These are phyloP conservation scores for Callithrix jacchus DNA, from an alignment of 2,113 vertebrate species.

Conservation along the genomic window DNA sequence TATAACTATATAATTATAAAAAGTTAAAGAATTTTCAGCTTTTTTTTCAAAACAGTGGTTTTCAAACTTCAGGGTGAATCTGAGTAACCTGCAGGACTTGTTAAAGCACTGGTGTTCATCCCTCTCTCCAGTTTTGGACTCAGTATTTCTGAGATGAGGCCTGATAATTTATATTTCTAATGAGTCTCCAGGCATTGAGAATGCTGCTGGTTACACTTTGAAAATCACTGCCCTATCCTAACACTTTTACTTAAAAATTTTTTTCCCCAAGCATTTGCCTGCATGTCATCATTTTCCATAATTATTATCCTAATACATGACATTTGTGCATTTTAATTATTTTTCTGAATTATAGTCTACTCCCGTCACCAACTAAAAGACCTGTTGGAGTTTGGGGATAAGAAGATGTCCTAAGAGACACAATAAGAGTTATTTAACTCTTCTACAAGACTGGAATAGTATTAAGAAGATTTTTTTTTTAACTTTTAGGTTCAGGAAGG, in stretches of 20 bases:
- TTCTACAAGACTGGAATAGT: background rate
- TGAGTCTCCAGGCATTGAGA: background rate
- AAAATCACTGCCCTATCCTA: background rate
- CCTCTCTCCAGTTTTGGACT: background rate
- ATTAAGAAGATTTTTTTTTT: background rate
- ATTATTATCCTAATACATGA: background rate
- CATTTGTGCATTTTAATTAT: background rate
- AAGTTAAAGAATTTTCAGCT: background rate
- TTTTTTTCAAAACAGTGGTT: background rate
- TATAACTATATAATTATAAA: background rate
- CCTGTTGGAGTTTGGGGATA: background rate
- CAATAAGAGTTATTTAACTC: background rate
- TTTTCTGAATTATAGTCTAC: background rate
- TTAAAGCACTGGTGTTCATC: background rate
- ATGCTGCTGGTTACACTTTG: background rate
- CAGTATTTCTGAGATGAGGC: background rate
- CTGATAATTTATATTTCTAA: background rate
- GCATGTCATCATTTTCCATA: background rate
- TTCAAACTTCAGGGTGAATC: background rate
- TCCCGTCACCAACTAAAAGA: background rate
- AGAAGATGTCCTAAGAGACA: background rate
- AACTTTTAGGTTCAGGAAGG: no score
- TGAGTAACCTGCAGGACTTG: background rate
- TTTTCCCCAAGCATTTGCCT: background rate
- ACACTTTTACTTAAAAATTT: background rate